Evolutionary conservation across 1,140 invertebrate genomes (phyloP).

Genomic region (Brachionus rotundiformis): DNA sequence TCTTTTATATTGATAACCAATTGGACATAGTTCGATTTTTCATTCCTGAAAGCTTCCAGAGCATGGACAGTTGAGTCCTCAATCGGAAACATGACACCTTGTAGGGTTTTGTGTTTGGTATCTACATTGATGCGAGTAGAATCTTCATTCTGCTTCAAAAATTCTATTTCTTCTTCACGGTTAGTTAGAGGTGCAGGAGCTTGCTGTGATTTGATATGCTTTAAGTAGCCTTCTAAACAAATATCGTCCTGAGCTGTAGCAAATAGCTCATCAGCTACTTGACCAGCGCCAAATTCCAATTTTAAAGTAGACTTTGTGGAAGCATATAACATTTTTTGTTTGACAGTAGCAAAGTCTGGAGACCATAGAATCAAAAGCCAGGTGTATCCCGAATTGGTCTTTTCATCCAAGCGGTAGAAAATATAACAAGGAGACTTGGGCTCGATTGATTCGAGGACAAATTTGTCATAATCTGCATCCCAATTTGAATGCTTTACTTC

Average conservation of each 20-base stretch:
- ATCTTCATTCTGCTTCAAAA: constrained; percentile 74
- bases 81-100: constrained; percentile 89
- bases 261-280: constrained; percentile 79
- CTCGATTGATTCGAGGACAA: constrained; percentile 61
- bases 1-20: constrained; percentile 61
- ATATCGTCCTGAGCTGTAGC: constrained; percentile 73
- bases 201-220: constrained; percentile 74
- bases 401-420: constrained; percentile 80
- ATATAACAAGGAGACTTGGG: constrained; percentile 89
- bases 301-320: constrained; percentile 97
- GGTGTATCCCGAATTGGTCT: constrained; percentile 75
- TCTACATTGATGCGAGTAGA: constrained; percentile 31
- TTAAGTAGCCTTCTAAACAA: constrained; percentile 76
- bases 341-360: constrained; percentile 71
- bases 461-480: constrained; percentile 24
- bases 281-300: constrained; percentile 85
- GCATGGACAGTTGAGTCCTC: constrained; percentile 76
- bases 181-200: constrained; percentile 84
- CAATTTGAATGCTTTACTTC: not conserved
- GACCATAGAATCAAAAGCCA: constrained; percentile 94
- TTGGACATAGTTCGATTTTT: constrained; percentile 70
- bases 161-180: constrained; percentile 82
- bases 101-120: constrained; percentile 69
- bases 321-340: constrained; percentile 98
- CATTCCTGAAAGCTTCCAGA: constrained; percentile 67